Evolutionary conservation across 2,797 vertebrate genomes (phyloP), one percentile per base, ranked within the genome.

Genomic region (Sebastes melanostomus): DNA sequence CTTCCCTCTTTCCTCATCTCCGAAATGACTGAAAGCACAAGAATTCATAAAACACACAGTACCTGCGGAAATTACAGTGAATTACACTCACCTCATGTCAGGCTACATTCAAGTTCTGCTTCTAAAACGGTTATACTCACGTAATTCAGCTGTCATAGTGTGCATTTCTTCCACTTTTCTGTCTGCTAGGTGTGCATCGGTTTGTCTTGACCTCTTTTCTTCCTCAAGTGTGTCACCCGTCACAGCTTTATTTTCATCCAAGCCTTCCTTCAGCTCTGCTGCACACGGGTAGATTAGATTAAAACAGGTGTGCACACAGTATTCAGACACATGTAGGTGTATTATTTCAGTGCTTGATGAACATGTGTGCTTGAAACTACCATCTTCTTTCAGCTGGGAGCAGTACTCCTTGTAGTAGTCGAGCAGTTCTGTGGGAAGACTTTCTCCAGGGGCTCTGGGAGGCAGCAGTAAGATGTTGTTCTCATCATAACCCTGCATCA

Each of bases 401-500:
- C 84, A 92, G 72, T 92, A 54, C 18, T 96, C 94, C 72, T 95
- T 90, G 66, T 92, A 97, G 87, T 94, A 94, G 3, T 98, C 95
- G 0, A 97, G 89, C 38, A 98, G 66, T 81, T 99, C 97, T 1
- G 74, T 54, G 4, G 97, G 96, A 50, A 99, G 94, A 67, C 88
- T 92, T 69, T 96, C 96, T 7, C 97, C 97, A 0, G 96, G 92
- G 2, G 61, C n/a, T 0, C 97, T 96, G 0, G 94, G 95, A 3
- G 98, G 97, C 73, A 99, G 91, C 78, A 97, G 82, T 52, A 99
- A 79, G 2, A 82, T 88, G 50, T 96, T 95, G 50, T 93, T 94
- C 52, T 92, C 76, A 75, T 97, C 90, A 0, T 97, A 97, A 29
- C 95, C 96, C 73, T 95, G 95, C 80, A 97, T 82, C 60, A 78